Percentiles rank a stretch among this genome's conserved stretches.
phyloP scores from a whole-genome alignment of 1,140 invertebrate species.

The Drosophila orosa region DNA sequence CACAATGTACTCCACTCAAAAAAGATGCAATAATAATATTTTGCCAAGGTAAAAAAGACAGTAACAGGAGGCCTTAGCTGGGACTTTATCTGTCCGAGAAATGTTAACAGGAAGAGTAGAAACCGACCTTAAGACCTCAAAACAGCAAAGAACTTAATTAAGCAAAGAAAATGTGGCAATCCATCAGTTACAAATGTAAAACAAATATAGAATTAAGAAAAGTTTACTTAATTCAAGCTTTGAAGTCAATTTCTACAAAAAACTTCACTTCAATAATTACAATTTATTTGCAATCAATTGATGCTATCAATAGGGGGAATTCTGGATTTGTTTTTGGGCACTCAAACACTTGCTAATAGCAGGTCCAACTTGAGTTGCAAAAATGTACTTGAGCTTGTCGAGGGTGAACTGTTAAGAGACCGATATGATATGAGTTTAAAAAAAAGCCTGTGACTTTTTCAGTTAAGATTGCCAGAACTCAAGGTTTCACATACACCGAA shows the following conservation, averaged over 20 bases:
- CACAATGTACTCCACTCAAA: too few species aligned
- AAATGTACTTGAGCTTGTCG: slow-evolving; percentile 25
- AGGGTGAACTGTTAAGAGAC: slow-evolving; percentile 26
- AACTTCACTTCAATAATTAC: slow-evolving; percentile 7
- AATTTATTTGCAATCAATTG: slow-evolving; percentile 26
- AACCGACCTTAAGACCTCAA: background rate
- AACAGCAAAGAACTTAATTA: background rate
- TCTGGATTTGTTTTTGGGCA: slow-evolving; percentile 7
- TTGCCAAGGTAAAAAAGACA: too few species aligned
- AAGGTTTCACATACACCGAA: slow-evolving; percentile 9
- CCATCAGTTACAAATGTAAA: background rate
- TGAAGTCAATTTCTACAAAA: background rate
- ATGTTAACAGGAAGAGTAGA: background rate
- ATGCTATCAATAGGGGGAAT: slow-evolving; percentile 14
- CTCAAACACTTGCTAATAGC: slow-evolving; percentile 15
- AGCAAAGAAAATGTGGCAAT: background rate
- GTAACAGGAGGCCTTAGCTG: too few species aligned
- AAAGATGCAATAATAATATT: too few species aligned
- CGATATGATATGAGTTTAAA: slow-evolving; percentile 28
- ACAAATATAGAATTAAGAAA: background rate
- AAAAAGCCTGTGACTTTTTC: slow-evolving; percentile 11
- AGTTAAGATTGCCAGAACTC: slow-evolving; percentile 30
- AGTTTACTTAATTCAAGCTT: background rate
- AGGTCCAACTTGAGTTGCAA: slow-evolving; percentile 16
- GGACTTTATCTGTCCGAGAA: background rate